These are phyloP conservation scores for Colletes collaris DNA, from an alignment of 2,888 invertebrate species.

Conservation along the genomic window DNA sequence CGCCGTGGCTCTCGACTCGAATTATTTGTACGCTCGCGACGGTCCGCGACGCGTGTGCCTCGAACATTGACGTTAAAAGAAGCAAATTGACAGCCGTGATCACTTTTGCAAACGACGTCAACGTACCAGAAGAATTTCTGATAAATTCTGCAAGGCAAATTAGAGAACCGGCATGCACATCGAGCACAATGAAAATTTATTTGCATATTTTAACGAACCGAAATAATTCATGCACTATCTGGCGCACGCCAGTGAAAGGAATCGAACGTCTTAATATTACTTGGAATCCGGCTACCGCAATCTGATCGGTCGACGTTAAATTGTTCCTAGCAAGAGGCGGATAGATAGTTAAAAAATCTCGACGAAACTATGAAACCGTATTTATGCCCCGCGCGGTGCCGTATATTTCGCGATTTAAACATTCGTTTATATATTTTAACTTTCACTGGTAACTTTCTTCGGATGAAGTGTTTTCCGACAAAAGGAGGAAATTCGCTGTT, in stretches of 20 bases:
- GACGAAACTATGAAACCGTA: not conserved
- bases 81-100: slow-evolving; percentile 27
- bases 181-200: no score
- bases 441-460: slow-evolving; percentile 35
- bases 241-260: no score
- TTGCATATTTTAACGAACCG: no score
- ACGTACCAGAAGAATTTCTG: not conserved
- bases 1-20: slow-evolving; percentile 57
- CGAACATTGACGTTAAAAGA: not conserved
- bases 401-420: not conserved
- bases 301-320: no score
- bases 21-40: slow-evolving; percentile 18
- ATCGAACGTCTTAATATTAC: no score
- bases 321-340: no score
- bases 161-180: not conserved
- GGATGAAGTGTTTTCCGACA: slow-evolving; percentile 27
- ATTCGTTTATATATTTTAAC: slow-evolving; percentile 8
- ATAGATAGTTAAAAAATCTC: not conserved
- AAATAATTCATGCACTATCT: no score
- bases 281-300: no score
- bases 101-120: slow-evolving; percentile 6
- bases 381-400: not conserved
- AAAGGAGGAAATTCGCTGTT: slow-evolving; percentile 38
- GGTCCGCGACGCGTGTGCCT: not conserved
- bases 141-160: not conserved